These are phyloP conservation scores for Callorhinus ursinus DNA, from an alignment of 2,113 vertebrate genomes.

Conservation along the genomic window DNA sequence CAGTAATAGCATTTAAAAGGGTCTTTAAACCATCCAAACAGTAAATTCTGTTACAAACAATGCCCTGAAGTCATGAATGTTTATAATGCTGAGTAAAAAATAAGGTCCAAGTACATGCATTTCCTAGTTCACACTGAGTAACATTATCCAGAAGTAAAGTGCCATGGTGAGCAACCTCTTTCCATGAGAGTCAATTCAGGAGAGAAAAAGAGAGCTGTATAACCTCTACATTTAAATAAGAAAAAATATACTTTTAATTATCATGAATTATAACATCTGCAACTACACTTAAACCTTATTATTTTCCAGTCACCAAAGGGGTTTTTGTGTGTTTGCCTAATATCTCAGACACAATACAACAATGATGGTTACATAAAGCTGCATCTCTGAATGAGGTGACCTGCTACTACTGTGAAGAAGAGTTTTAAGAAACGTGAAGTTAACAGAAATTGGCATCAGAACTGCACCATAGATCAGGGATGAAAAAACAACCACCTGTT, in stretches of 20 bases:
- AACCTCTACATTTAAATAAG: not conserved
- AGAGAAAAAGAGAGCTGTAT: not conserved
- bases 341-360: not conserved
- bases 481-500: not conserved
- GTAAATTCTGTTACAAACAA: not conserved
- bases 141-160: not conserved
- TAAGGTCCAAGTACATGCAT: not conserved
- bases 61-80: not conserved
- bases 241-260: constrained; percentile 2
- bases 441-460: not conserved
- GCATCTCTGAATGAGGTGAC: not conserved
- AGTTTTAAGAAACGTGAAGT: not conserved
- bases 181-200: not conserved
- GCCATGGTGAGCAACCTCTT: not conserved
- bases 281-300: not conserved
- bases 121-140: not conserved
- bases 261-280: not conserved
- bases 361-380: not conserved
- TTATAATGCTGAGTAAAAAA: not conserved
- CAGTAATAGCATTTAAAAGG: not conserved
- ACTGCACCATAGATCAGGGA: not conserved
- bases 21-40: constrained; percentile 5
- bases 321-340: not conserved
- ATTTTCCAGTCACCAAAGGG: not conserved
- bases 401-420: not conserved